Conservation (phyloP, 2,888 invertebrate species). For the Aricia artaxerxes region DNA sequence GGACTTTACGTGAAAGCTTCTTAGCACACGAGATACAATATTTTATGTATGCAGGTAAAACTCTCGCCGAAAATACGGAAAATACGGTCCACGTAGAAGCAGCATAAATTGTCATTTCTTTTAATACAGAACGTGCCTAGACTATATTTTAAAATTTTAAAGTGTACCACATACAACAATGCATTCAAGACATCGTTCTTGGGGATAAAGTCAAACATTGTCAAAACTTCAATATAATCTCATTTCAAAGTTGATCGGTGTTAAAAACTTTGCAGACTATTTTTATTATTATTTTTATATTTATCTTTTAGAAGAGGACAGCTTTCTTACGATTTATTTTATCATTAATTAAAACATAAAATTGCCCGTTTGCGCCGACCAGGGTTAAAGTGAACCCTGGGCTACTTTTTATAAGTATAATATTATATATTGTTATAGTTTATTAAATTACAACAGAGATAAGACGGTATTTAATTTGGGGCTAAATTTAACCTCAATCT, state of each 20-base stretch:
- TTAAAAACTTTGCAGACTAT: no score
- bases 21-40: neutral
- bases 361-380: no score
- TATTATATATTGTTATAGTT: no score
- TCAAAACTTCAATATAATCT: neutral
- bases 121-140: slow-evolving; percentile 2
- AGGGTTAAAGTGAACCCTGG: no score
- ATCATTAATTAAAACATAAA: no score
- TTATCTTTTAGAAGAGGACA: no score
- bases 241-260: neutral
- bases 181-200: slow-evolving; percentile 3
- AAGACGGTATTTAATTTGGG: no score
- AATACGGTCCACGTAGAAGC: slow-evolving; percentile 30
- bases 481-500: no score
- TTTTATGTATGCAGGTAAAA: slow-evolving; percentile 12
- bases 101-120: slow-evolving; percentile 25
- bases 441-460: no score
- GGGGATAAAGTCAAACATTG: neutral
- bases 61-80: slow-evolving; percentile 4
- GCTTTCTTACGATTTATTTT: no score
- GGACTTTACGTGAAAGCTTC: neutral
- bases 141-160: slow-evolving; percentile 17
- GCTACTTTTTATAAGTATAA: no score
- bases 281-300: no score
- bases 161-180: slow-evolving; percentile 5